These are phyloP conservation scores for Caenorhabditis wallacei DNA, from an alignment of 2,888 invertebrate species.

Conservation along the genomic window DNA sequence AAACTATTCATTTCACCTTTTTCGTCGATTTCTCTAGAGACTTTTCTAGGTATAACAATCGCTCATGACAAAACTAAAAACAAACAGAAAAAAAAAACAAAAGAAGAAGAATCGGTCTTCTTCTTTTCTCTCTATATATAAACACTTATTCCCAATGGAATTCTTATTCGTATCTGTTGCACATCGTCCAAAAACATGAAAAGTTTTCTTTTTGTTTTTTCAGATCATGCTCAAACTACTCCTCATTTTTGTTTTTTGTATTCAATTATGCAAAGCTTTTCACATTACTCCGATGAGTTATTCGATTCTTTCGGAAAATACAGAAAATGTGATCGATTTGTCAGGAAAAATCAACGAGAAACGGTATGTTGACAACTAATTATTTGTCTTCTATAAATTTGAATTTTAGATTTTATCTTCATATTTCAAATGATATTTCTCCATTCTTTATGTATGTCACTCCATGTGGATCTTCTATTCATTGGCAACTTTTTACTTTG, in stretches of 20 bases:
- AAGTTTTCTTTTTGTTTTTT: background rate
- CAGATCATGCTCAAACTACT: conserved; percentile 41
- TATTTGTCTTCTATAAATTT: conserved; percentile 2
- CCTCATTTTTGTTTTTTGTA: background rate
- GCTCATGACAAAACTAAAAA: conserved; percentile 21
- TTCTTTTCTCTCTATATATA: conserved; percentile 16
- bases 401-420: conserved; percentile 53
- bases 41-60: conserved; percentile 4
- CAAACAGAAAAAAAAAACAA: conserved; percentile 15
- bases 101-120: background rate
- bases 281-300: conserved; percentile 34
- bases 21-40: conserved; percentile 15
- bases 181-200: conserved; percentile 17
- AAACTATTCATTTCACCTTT: too few relatives aligned
- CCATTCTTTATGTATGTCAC: conserved; percentile 73
- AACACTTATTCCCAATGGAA: conserved; percentile 17
- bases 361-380: background rate
- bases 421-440: conserved; percentile 35
- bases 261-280: conserved; percentile 21
- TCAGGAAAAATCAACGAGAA: conserved; percentile 34
- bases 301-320: conserved; percentile 49
- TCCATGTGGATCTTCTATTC: conserved; percentile 75
- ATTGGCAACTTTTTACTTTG: conserved; percentile 75
- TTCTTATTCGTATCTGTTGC: conserved; percentile 12
- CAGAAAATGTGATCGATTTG: conserved; percentile 45